Base-by-base conservation (phyloP, 2,797 vertebrate species). In the Chelmon rostratus region DNA sequence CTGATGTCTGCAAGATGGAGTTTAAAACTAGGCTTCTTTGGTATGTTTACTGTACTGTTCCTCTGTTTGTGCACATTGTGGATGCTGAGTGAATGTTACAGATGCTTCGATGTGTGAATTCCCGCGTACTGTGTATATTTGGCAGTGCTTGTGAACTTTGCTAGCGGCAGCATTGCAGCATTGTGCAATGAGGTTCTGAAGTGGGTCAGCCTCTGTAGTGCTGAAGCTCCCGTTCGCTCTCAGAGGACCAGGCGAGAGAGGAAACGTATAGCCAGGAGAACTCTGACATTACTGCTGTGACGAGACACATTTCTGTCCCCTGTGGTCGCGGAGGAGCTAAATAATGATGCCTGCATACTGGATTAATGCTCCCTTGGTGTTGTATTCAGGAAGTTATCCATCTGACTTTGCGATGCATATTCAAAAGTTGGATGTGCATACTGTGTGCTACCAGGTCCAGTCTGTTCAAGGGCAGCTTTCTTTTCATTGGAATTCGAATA, bases 181-280 rank as follows among this genome's bases (percentile, higher is more conserved):
- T 82, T 85, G 79, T 81, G 68, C 71, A 76, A 58, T 33, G 72
- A 79, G 70, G 85, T 84, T 85, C 64, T 88, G 85, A 93, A 95
- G 82, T 94, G 92, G 92, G 94, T 94, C 93, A 93, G 67, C 63
- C 54, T 65, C 76, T 68, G 62, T 63, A 42, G 66, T 73, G 62
- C 77, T 68, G 76, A 72, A 69, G 69, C 79, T 85, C 54, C 68
- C 74, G 38, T 85, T 86, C 42, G 47, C 87, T 82, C 86, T 84
- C 86, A 67, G 80, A 84, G 79, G 76, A 85, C 53, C 18, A 0
- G 54, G 66, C 54, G 67, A 72, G 74, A 47, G 35, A 58, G 21
- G 65, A 65, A 52, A 3, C 0, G 19, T 65, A 79, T 70, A 83
- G 68, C 66, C 82, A 81, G 68, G 68, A 75, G 70, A 85, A 59